These are phyloP conservation scores for Apis mellifera DNA, from an alignment of 1,140 invertebrate species.

Conservation along the genomic window DNA sequence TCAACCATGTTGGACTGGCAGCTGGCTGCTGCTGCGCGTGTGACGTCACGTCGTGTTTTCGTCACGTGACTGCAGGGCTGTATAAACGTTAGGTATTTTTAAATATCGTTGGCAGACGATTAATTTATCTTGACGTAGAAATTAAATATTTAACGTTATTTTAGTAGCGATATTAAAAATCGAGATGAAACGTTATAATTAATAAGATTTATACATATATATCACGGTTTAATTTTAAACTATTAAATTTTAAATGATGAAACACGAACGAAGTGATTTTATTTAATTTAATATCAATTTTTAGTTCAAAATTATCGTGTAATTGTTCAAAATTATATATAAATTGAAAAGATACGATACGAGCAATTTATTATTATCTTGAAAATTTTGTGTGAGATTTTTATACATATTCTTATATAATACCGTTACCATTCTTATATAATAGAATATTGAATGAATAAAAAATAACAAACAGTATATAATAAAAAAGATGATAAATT, in stretches of 20 bases:
- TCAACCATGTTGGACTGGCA: slow-evolving; percentile 79
- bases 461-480: no score
- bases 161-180: neutral
- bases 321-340: no score
- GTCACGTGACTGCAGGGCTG: slow-evolving; percentile 76
- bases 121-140: neutral
- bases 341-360: no score
- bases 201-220: neutral
- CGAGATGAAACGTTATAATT: neutral
- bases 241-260: neutral
- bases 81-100: neutral
- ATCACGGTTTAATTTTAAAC: no score
- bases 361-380: no score
- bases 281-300: neutral
- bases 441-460: no score
- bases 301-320: no score
- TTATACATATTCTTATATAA: no score
- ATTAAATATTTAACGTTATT: neutral
- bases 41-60: slow-evolving; percentile 78
- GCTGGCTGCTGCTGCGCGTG: slow-evolving; percentile 73
- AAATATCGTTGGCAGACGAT: neutral
- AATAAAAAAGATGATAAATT: no score
- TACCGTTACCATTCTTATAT: no score
- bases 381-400: neutral
- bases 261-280: neutral